phyloP scores from a whole-genome alignment of 1,140 invertebrate species.

The Lamellibrachia luymesi region DNA sequence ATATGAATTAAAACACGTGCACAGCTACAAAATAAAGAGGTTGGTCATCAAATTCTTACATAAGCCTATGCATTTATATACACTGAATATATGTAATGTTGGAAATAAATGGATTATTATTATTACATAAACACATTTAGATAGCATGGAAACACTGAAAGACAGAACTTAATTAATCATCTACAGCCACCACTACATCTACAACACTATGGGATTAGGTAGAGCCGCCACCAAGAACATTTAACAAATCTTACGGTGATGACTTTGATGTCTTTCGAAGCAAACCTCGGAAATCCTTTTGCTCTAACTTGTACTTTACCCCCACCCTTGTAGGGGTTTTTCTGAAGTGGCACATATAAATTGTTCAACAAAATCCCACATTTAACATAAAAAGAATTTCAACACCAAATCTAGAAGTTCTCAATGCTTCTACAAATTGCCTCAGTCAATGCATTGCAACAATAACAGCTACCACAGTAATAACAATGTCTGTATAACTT shows the following conservation, averaged over 20 bases:
- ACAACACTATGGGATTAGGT: neutral
- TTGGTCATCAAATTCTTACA: neutral
- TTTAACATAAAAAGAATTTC: neutral
- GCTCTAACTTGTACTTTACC: conserved; percentile 6
- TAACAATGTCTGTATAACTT: neutral
- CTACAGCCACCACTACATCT: conserved; percentile 5
- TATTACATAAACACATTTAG: neutral
- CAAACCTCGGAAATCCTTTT: conserved; percentile 22
- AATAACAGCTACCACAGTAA: neutral
- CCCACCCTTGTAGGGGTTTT: neutral
- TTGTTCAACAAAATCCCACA: neutral
- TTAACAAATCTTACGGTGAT: conserved; percentile 8
- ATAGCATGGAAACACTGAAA: neutral
- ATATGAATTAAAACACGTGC: neutral
- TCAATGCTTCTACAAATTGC: neutral
- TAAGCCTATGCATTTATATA: neutral
- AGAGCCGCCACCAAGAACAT: neutral
- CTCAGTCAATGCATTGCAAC: neutral
- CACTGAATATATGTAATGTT: neutral
- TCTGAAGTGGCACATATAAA: neutral
- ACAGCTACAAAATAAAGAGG: neutral
- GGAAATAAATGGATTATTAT: neutral
- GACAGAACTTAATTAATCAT: neutral
- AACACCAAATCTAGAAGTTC: neutral
- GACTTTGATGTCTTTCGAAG: conserved; percentile 1